These are phyloP conservation scores for Trogon melanurus DNA, from an alignment of 2,113 vertebrate species.

Conservation along the genomic window DNA sequence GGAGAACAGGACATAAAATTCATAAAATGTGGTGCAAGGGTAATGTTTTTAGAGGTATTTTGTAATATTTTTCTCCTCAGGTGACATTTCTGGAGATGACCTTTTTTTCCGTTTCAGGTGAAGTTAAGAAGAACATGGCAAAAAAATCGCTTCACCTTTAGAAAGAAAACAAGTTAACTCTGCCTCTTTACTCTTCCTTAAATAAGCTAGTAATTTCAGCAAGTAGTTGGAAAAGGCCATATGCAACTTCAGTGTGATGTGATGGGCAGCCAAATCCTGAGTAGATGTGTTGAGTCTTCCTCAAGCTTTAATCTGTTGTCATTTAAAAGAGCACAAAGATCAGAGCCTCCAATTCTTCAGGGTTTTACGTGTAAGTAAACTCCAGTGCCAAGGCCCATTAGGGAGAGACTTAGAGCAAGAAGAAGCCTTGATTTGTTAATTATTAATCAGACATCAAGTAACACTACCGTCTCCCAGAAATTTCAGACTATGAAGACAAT, in stretches of 20 bases:
- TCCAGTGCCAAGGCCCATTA: neutral
- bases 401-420: neutral
- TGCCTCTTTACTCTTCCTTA: neutral
- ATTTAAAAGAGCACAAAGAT: neutral
- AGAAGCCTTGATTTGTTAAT: neutral
- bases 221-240: neutral
- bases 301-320: neutral
- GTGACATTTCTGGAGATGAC: neutral
- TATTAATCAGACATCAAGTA: neutral
- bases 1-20: neutral
- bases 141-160: neutral
- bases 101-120: fast-evolving
- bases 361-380: neutral
- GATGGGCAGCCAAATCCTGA: neutral
- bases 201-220: neutral
- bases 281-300: neutral
- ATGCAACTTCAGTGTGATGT: fast-evolving
- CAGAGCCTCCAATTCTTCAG: neutral
- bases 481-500: neutral
- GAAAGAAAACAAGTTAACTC: fast-evolving
- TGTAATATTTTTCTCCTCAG: fast-evolving
- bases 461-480: neutral
- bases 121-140: neutral
- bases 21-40: neutral
- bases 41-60: neutral